These are phyloP conservation scores for Metridium senile DNA, from an alignment of 92 coral and sea anemone genomes.

Conservation along the genomic window DNA sequence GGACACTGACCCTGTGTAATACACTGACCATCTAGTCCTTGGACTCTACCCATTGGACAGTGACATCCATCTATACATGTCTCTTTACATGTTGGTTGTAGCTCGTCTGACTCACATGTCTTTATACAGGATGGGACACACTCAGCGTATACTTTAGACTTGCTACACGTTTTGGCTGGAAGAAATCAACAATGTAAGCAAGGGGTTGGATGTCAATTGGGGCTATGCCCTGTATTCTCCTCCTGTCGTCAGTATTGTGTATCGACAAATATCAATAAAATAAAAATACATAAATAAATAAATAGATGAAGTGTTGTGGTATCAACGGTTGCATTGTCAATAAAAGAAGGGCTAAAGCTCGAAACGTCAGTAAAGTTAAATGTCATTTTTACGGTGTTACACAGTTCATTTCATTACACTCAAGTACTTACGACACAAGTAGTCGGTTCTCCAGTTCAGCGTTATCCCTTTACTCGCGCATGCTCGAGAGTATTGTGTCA, in stretches of 20 bases:
- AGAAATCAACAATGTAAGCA: background rate
- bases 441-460: constrained; percentile 64
- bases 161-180: constrained; percentile 62
- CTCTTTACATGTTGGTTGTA: constrained; percentile 63
- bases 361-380: too few relatives aligned
- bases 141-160: constrained; percentile 58
- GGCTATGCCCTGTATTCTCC: too few relatives aligned
- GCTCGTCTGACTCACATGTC: constrained; percentile 60
- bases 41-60: constrained; percentile 73
- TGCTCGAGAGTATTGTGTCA: constrained; percentile 83
- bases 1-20: constrained; percentile 64
- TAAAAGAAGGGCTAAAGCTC: too few relatives aligned
- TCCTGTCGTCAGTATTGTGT: too few relatives aligned
- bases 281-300: too few relatives aligned
- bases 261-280: too few relatives aligned
- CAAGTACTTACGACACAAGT: constrained; percentile 78
- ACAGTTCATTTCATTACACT: too few relatives aligned
- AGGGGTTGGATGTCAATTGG: background rate
- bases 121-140: constrained; percentile 77
- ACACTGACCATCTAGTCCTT: constrained; percentile 55
- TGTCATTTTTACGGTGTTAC: too few relatives aligned
- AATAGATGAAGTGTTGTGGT: too few relatives aligned
- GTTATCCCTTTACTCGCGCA: constrained; percentile 69
- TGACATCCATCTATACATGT: constrained; percentile 84
- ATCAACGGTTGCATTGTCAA: too few relatives aligned